Conservation (phyloP, 1,140 invertebrate species). For the Heliconius nattereri region DNA sequence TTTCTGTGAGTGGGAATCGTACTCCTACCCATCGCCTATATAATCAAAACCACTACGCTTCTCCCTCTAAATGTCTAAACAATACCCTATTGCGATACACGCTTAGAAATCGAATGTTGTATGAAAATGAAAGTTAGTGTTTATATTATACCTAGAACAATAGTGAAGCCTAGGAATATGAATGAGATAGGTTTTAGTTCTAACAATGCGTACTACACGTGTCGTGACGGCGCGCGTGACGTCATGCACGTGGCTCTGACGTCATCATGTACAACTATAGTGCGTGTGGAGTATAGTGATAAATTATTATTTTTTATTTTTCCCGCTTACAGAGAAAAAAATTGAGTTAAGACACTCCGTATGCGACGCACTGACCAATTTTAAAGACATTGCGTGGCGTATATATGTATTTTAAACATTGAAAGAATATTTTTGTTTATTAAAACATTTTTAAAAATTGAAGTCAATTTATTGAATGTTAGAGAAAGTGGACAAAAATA, state of each 20-base stretch:
- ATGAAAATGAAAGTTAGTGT: neutral
- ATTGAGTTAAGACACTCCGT: no score
- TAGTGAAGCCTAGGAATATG: constrained; percentile 1
- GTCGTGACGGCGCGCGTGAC: neutral
- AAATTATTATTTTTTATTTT: no score
- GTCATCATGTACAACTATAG: neutral
- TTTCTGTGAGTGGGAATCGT: neutral
- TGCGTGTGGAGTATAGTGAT: neutral
- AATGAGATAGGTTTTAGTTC: constrained; percentile 6
- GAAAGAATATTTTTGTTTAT: no score
- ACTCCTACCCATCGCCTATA: neutral
- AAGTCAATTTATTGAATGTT: no score
- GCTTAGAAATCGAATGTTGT: neutral
- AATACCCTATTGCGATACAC: neutral
- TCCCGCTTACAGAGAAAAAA: no score
- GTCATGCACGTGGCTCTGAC: neutral
- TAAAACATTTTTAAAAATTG: no score
- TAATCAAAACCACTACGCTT: neutral
- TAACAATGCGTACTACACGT: constrained; percentile 10
- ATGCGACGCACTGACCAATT: no score
- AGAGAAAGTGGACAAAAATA: no score
- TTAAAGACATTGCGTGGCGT: no score
- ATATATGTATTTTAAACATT: no score
- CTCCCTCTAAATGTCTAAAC: no score
- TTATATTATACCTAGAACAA: constrained; percentile 12